Percentiles rank a stretch among this genome's conserved stretches.
phyloP scores from a whole-genome alignment of 2,888 invertebrate species.

The Galerucella nymphaeae region DNA sequence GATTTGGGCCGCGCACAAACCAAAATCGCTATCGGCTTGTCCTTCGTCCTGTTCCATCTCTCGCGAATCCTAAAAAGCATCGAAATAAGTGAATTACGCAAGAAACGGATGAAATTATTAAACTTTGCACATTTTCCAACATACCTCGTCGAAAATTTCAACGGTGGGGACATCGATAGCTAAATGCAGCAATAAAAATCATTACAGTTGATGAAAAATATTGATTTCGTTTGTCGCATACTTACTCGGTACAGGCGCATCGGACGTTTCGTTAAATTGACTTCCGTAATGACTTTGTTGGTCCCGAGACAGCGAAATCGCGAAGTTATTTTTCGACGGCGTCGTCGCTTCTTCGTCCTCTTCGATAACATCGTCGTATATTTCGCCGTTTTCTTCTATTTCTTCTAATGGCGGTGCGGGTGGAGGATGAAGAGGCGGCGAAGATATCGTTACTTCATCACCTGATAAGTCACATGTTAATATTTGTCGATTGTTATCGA shows the following conservation, averaged over 20 bases:
- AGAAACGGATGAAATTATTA: background rate
- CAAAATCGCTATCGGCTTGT: slow-evolving; percentile 65
- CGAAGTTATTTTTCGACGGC: slow-evolving; percentile 64
- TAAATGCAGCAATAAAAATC: slow-evolving; percentile 45
- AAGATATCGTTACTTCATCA: slow-evolving; percentile 28
- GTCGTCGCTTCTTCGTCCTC: slow-evolving; percentile 30
- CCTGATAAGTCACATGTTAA: slow-evolving; percentile 48
- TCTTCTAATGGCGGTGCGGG: slow-evolving; percentile 40
- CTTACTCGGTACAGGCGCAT: slow-evolving; percentile 51
- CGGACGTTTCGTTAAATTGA: slow-evolving; percentile 69
- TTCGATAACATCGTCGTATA: slow-evolving; percentile 51
- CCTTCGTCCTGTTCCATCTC: slow-evolving; percentile 39
- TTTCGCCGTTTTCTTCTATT: slow-evolving; percentile 57
- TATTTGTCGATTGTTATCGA: background rate
- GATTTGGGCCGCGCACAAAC: slow-evolving; percentile 87
- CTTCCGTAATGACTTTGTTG: slow-evolving; percentile 80
- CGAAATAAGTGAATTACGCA: background rate
- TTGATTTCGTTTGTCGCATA: background rate
- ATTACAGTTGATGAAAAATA: background rate
- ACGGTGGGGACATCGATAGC: slow-evolving; percentile 59
- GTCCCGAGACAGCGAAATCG: slow-evolving; percentile 77
- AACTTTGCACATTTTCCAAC: slow-evolving; percentile 41
- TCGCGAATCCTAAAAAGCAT: slow-evolving; percentile 38
- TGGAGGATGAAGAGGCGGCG: slow-evolving; percentile 50
- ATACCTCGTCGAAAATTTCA: slow-evolving; percentile 62